phyloP scores from a whole-genome alignment of 2,113 vertebrate genomes.

The Spea bombifrons region DNA sequence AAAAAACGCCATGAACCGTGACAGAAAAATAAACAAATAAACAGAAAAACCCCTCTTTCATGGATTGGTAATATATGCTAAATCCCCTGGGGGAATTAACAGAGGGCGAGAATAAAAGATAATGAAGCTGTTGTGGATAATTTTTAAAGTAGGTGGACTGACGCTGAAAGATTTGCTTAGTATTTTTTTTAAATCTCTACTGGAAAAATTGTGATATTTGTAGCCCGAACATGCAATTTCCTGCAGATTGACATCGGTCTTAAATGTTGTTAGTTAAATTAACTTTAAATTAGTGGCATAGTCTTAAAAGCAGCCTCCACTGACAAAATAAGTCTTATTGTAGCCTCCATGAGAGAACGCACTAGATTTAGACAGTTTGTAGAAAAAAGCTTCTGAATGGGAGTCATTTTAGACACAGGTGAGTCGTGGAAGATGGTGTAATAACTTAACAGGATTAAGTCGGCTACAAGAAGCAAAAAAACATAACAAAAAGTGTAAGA shows the following conservation, averaged over 20 bases:
- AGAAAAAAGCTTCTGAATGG: conserved; percentile 68
- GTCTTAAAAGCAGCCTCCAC: conserved; percentile 61
- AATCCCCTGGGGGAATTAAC: conserved; percentile 71
- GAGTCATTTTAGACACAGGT: conserved; percentile 73
- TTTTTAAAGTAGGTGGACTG: conserved; percentile 67
- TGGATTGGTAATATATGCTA: conserved; percentile 67
- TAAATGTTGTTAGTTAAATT: conserved; percentile 87
- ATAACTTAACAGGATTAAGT: conserved; percentile 81
- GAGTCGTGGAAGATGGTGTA: conserved; percentile 75
- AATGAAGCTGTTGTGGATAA: conserved; percentile 78
- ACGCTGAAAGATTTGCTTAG: conserved; percentile 63
- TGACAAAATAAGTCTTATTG: conserved; percentile 76
- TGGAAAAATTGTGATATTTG: conserved; percentile 82
- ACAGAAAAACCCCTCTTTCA: conserved; percentile 84
- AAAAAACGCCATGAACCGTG: conserved; percentile 77
- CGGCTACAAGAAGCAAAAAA: conserved; percentile 57
- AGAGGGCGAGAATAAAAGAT: conserved; percentile 81
- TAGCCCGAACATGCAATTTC: conserved; percentile 84
- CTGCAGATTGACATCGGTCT: conserved; percentile 82
- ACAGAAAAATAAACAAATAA: conserved; percentile 93
- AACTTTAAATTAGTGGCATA: conserved; percentile 82
- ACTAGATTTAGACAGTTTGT: conserved; percentile 83
- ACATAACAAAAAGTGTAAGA: no score
- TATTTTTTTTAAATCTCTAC: conserved; percentile 51
- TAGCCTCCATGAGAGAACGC: conserved; percentile 70